phyloP scores from a whole-genome alignment of 2,797 vertebrate genomes.

The Centroberyx gerrardi region DNA sequence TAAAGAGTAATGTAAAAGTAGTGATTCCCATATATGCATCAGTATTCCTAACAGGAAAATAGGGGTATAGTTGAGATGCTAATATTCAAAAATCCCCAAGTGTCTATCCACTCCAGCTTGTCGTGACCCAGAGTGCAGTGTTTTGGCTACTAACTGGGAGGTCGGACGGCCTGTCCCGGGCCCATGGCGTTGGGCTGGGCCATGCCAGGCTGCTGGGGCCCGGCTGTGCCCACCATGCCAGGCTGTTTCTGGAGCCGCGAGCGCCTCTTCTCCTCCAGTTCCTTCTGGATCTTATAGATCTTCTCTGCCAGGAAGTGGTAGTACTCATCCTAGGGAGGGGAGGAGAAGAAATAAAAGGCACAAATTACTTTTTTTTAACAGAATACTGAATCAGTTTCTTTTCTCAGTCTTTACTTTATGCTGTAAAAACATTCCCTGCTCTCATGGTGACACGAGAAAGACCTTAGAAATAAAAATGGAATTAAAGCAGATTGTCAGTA shows the following conservation, averaged over 20 bases:
- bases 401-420: background rate
- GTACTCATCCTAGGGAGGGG: conserved; percentile 92
- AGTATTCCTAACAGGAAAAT: background rate
- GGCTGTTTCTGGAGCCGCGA: conserved; percentile 96
- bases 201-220: conserved; percentile 90
- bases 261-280: conserved; percentile 96
- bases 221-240: conserved; percentile 87
- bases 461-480: too few relatives aligned
- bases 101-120: background rate
- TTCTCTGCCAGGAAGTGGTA: conserved; percentile 99
- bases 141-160: conserved; percentile 89
- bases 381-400: background rate
- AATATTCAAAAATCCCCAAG: background rate
- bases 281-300: conserved; percentile 99
- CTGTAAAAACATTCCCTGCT: background rate
- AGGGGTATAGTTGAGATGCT: too few relatives aligned
- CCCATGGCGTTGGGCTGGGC: conserved; percentile 89
- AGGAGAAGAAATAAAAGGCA: conserved; percentile 13
- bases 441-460: background rate
- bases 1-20: too few relatives aligned
- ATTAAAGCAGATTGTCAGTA: too few relatives aligned
- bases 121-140: background rate
- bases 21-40: background rate
- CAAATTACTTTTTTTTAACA: background rate
- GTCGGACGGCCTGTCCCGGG: conserved; percentile 89